Evolutionary conservation across 2,113 vertebrate species (phyloP).

Genomic region (Baryphthengus martii): DNA sequence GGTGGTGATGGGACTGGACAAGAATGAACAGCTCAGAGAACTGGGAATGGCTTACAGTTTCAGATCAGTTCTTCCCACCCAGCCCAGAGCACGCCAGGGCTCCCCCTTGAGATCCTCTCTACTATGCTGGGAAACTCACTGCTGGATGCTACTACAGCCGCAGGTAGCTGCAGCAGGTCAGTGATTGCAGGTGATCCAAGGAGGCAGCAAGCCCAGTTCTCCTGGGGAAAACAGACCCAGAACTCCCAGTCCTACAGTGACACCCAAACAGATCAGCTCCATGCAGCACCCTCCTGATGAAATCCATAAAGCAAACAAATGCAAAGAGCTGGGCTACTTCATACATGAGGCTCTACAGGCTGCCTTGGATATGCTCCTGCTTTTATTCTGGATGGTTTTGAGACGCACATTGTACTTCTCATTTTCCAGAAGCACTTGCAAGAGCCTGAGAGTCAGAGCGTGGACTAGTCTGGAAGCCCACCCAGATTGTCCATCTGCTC

Average conservation of each 20-base stretch:
- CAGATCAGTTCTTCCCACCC: not conserved
- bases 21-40: not conserved
- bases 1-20: not conserved
- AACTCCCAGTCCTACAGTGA: not conserved
- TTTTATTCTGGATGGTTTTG: not conserved
- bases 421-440: not conserved
- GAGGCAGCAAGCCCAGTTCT: not conserved
- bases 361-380: not conserved
- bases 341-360: accelerated
- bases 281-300: not conserved
- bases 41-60: not conserved
- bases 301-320: not conserved
- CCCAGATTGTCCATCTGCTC: not conserved
- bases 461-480: not conserved
- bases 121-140: not conserved
- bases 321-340: not conserved
- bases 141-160: not conserved
- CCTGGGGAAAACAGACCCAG: not conserved
- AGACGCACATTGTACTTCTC: not conserved
- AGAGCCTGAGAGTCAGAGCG: not conserved
- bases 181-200: accelerated
- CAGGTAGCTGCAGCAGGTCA: not conserved
- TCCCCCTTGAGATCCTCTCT: not conserved
- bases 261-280: not conserved
- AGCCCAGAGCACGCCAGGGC: not conserved